Conservation (phyloP, 2,888 invertebrate genomes). For the Cerastis leucographa region DNA sequence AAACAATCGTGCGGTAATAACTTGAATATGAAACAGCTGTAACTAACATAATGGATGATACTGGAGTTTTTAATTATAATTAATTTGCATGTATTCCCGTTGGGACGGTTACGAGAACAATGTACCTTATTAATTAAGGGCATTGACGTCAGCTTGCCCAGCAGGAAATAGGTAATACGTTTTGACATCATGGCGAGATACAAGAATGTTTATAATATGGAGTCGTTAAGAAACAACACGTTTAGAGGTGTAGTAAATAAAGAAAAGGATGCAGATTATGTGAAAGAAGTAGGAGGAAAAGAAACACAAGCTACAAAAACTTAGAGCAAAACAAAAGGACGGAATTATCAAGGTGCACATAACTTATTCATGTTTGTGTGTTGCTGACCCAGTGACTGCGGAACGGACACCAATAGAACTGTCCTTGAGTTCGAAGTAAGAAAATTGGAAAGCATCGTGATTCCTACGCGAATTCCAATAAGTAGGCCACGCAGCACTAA, state of each 20-base stretch:
- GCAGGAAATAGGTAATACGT: conserved; percentile 51
- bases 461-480: conserved; percentile 58
- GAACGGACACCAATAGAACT: conserved; percentile 55
- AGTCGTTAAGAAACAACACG: not conserved
- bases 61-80: conserved; percentile 34
- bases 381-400: conserved; percentile 63
- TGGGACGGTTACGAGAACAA: conserved; percentile 38
- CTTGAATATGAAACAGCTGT: conserved; percentile 9
- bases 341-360: conserved; percentile 37
- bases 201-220: not conserved
- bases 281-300: conserved; percentile 17
- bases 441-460: conserved; percentile 62
- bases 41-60: conserved; percentile 2
- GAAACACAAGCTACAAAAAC: conserved; percentile 1
- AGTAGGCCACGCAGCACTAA: conserved; percentile 54
- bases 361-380: conserved; percentile 59
- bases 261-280: not conserved
- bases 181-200: conserved; percentile 29
- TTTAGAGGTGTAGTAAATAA: not conserved
- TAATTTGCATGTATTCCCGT: conserved; percentile 35
- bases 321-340: conserved; percentile 32
- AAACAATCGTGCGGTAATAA: not conserved
- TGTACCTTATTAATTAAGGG: conserved; percentile 62
- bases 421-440: conserved; percentile 59
- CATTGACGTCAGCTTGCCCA: conserved; percentile 41